Conservation (phyloP, 2,888 invertebrate genomes). For the Callyntrura sp. region DNA sequence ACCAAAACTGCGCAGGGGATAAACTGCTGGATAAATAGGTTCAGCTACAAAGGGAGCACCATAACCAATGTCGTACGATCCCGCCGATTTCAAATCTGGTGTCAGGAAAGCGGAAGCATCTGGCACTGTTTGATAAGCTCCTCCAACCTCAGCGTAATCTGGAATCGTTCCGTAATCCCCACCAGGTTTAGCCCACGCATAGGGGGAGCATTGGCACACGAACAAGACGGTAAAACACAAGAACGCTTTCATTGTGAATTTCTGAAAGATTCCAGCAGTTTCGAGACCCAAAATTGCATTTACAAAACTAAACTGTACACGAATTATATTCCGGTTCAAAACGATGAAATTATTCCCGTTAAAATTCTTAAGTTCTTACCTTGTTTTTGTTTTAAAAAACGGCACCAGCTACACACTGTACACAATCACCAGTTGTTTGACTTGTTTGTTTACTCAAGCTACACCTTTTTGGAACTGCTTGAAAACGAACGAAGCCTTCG, state of each 20-base stretch:
- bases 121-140: conserved; percentile 55
- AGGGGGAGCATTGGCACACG: not conserved
- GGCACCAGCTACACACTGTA: too few species aligned
- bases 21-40: conserved; percentile 34
- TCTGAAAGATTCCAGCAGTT: not conserved
- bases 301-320: not conserved
- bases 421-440: too few species aligned
- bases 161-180: conserved; percentile 61
- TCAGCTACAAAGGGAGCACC: conserved; percentile 54
- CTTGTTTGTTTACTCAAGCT: not conserved
- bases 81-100: conserved; percentile 59
- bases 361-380: too few species aligned
- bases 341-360: too few species aligned
- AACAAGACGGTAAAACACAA: conserved; percentile 22
- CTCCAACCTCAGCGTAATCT: conserved; percentile 41
- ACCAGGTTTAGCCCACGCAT: conserved; percentile 23
- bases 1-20: conserved; percentile 35
- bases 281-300: not conserved
- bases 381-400: too few species aligned
- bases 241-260: not conserved
- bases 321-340: conserved; percentile 1
- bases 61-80: conserved; percentile 52
- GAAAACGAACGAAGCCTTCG: not conserved
- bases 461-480: not conserved
- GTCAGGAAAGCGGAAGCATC: not conserved